These are phyloP conservation scores for Eubucco bourcierii DNA, from an alignment of 2,113 vertebrate species.

Conservation along the genomic window DNA sequence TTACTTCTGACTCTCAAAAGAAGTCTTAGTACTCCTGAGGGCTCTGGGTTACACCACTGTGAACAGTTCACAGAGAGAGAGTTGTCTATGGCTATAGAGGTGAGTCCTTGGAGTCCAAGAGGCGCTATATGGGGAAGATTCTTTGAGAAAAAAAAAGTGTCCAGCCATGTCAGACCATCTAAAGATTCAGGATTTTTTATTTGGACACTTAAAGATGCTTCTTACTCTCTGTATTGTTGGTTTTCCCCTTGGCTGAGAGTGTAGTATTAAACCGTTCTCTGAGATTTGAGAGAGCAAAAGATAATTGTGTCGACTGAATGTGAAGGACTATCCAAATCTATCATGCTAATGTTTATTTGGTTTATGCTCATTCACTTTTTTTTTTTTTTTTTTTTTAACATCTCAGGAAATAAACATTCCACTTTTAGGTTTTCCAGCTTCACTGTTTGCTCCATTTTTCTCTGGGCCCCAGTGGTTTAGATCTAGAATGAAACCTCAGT, in stretches of 20 bases:
- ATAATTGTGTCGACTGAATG: neutral
- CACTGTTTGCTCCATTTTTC: neutral
- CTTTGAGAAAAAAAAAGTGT: neutral
- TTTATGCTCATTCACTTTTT: neutral
- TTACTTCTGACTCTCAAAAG: neutral
- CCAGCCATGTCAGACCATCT: neutral
- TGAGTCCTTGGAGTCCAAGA: neutral
- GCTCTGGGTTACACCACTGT: neutral
- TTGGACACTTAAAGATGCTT: neutral
- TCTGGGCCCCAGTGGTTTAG: accelerated
- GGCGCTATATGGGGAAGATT: neutral
- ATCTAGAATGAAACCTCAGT: neutral
- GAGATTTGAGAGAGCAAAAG: neutral
- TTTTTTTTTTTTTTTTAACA: neutral
- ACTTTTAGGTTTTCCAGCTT: neutral
- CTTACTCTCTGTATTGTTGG: neutral
- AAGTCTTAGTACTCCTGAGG: neutral
- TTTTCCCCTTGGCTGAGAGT: accelerated
- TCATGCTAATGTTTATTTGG: neutral
- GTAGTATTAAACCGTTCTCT: neutral
- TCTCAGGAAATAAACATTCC: neutral
- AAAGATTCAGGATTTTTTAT: neutral
- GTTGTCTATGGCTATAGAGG: neutral
- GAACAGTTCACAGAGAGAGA: neutral
- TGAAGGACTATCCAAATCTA: neutral